These are phyloP conservation scores for Heliocidaris tuberculata DNA, from an alignment of 35 echinoderm and acorn worm species.

Conservation along the genomic window DNA sequence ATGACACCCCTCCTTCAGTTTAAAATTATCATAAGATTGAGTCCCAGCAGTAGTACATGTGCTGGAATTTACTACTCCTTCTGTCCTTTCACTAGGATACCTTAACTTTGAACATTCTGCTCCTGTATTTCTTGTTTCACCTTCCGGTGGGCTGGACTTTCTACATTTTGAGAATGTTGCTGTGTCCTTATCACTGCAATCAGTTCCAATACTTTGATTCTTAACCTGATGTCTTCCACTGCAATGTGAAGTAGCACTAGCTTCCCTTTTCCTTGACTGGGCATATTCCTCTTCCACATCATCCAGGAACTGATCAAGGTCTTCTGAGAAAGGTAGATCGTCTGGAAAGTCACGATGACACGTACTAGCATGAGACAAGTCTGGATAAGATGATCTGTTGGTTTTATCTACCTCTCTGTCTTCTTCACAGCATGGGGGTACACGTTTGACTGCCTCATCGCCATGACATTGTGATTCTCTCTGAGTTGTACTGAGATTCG, in stretches of 20 bases:
- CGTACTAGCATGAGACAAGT: background rate
- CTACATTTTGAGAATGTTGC: background rate
- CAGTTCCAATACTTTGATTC: background rate
- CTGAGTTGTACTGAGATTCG: background rate
- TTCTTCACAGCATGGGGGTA: background rate
- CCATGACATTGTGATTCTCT: background rate
- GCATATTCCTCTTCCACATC: background rate
- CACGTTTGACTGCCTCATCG: background rate
- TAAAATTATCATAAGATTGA: too few species aligned
- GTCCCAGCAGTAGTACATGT: background rate
- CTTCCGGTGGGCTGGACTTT: background rate
- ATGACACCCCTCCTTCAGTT: too few species aligned
- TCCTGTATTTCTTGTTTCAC: background rate
- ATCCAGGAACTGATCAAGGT: background rate
- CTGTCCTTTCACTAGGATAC: background rate
- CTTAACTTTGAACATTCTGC: background rate
- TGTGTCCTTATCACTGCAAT: background rate
- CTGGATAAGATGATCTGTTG: background rate
- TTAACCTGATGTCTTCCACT: background rate
- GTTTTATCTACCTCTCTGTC: background rate
- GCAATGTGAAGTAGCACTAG: background rate
- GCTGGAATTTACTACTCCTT: background rate
- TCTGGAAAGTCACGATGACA: background rate
- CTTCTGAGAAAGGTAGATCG: conserved; percentile 26
- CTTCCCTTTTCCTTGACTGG: background rate